A percentile compares a stretch with the other conserved stretches of the same genome.
Conservation (phyloP, 2,888 invertebrate genomes). For the Harpalus rubripes region DNA sequence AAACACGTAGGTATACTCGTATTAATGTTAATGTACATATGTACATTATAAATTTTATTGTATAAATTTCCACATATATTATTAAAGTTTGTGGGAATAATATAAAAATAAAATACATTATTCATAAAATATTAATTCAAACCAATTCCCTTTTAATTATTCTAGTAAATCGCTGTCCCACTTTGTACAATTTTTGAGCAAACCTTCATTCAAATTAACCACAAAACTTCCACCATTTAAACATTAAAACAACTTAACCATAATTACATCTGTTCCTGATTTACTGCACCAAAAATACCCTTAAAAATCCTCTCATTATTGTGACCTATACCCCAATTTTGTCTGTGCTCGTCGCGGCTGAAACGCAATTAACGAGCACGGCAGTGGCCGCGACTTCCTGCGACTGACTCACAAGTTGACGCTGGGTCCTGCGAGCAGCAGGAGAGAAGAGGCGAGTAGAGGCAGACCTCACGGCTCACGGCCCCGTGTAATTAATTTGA, state of each 20-base stretch:
- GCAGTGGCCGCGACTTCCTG: background rate
- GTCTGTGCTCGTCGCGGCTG: constrained; percentile 30
- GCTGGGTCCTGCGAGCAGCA: background rate
- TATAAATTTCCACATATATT: too few species aligned
- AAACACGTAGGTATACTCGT: too few species aligned
- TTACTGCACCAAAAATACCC: background rate
- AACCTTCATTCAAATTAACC: too few species aligned
- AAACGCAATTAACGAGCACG: constrained; percentile 37
- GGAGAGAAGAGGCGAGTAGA: background rate
- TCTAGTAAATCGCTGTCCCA: too few species aligned
- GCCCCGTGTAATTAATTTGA: constrained; percentile 52
- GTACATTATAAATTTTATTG: too few species aligned
- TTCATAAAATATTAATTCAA: too few species aligned
- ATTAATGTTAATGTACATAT: too few species aligned
- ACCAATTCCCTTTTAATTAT: too few species aligned
- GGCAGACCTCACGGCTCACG: constrained; percentile 31
- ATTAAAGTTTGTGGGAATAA: too few species aligned
- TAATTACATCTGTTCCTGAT: constrained; percentile 1
- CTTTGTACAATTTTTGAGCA: too few species aligned
- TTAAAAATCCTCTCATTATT: constrained; percentile 13
- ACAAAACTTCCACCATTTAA: background rate
- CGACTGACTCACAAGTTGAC: background rate
- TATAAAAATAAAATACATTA: too few species aligned
- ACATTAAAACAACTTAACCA: background rate
- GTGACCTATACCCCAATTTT: constrained; percentile 33